A percentile compares a stretch with the other conserved stretches of the same genome.
Conservation (phyloP, 2,888 invertebrate genomes). For the Nowickia ferox region DNA sequence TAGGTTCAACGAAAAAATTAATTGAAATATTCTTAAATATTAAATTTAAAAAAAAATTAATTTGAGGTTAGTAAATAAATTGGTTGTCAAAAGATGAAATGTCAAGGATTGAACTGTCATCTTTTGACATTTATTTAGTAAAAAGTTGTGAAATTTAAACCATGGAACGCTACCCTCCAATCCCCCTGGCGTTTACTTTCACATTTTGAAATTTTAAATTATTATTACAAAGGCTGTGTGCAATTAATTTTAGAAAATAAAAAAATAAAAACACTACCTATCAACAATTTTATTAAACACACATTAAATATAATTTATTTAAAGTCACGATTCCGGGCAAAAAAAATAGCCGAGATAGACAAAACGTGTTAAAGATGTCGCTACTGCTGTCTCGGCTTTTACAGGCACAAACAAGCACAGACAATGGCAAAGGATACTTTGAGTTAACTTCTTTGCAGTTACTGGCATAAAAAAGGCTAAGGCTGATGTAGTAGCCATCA, state of each 20-base stretch:
- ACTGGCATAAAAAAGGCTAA: background rate
- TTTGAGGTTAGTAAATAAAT: too few relatives aligned
- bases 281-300: background rate
- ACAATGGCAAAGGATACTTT: background rate
- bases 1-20: too few relatives aligned
- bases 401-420: slow-evolving; percentile 5
- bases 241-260: background rate
- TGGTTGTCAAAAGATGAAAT: too few relatives aligned
- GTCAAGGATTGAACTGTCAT: too few relatives aligned
- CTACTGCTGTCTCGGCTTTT: background rate
- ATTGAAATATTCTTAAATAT: too few relatives aligned
- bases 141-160: too few relatives aligned
- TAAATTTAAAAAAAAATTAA: too few relatives aligned
- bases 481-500: background rate
- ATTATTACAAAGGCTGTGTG: background rate
- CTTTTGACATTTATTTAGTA: too few relatives aligned
- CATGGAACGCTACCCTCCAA: too few relatives aligned
- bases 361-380: slow-evolving; percentile 67
- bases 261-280: background rate
- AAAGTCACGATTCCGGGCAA: slow-evolving; percentile 18
- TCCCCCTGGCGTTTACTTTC: too few relatives aligned
- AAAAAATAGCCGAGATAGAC: slow-evolving; percentile 46
- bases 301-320: background rate
- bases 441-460: slow-evolving; percentile 7
- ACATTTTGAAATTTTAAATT: too few relatives aligned